Conservation (phyloP, 35 echinoderm and acorn worm species). For the Anneissia japonica region DNA sequence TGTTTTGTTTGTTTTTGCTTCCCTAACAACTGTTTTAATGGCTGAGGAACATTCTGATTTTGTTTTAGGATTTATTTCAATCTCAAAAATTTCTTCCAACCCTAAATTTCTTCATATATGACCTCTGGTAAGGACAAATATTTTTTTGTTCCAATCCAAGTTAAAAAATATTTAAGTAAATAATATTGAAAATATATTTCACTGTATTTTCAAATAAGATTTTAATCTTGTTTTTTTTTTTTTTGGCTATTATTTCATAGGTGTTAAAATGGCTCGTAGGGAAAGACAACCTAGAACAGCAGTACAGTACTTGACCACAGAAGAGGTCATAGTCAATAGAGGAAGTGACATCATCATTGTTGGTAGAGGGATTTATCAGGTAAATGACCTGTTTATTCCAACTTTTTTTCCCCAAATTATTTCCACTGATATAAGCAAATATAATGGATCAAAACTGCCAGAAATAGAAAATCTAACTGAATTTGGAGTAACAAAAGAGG, state of each 20-base stretch:
- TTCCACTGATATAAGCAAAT: too few species aligned
- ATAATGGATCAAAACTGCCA: too few species aligned
- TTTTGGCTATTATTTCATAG: conserved; percentile 44
- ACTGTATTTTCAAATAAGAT: too few species aligned
- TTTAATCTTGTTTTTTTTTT: too few species aligned
- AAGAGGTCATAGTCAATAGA: conserved; percentile 67
- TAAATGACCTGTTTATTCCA: too few species aligned
- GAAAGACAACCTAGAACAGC: conserved; percentile 64
- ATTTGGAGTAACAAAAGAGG: too few species aligned
- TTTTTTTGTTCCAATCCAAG: neutral
- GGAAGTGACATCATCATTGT: conserved; percentile 95
- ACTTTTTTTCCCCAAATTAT: too few species aligned
- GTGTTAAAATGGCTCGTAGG: conserved; percentile 75
- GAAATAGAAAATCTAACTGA: too few species aligned
- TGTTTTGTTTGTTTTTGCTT: neutral
- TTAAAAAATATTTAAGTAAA: too few species aligned
- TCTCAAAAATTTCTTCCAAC: conserved; percentile 53
- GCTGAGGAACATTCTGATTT: conserved; percentile 88
- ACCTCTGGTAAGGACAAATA: conserved; percentile 62
- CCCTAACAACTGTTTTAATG: conserved; percentile 81
- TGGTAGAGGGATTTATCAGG: conserved; percentile 91
- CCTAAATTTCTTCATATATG: conserved; percentile 87
- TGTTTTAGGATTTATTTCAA: conserved; percentile 90
- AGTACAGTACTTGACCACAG: conserved; percentile 86
- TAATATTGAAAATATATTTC: too few species aligned